phyloP scores from a whole-genome alignment of 2,888 invertebrate genomes.

The Mantis religiosa region DNA sequence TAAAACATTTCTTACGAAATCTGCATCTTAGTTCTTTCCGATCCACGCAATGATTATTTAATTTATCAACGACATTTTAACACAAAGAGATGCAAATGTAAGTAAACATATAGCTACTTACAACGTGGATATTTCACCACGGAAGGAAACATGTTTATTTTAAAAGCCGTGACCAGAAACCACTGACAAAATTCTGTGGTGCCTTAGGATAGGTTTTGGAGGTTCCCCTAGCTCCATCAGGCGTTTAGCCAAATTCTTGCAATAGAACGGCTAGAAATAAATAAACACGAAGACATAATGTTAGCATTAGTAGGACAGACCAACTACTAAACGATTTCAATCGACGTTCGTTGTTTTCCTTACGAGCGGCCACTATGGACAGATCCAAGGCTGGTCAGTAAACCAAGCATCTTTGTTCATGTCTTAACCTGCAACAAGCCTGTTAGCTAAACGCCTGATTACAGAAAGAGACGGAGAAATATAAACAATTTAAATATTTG shows the following conservation, averaged over 20 bases:
- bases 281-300: neutral
- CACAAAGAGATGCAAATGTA: too few relatives aligned
- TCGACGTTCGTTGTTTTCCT: neutral
- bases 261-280: neutral
- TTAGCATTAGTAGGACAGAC: neutral
- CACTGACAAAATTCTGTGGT: too few relatives aligned
- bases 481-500: neutral
- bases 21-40: too few relatives aligned
- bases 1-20: too few relatives aligned
- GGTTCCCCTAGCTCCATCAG: neutral
- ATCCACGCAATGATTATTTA: too few relatives aligned
- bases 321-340: neutral
- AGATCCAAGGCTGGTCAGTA: neutral
- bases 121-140: too few relatives aligned
- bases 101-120: too few relatives aligned
- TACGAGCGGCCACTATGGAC: neutral
- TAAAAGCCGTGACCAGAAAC: too few relatives aligned
- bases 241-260: neutral
- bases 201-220: too few relatives aligned
- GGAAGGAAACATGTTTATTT: too few relatives aligned
- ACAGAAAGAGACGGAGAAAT: neutral
- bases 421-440: neutral
- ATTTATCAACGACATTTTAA: too few relatives aligned
- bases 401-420: neutral
- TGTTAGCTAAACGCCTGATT: neutral